A percentile compares a stretch with the other conserved stretches of the same genome.
Conservation (phyloP, 2,113 vertebrate species). For the Nycticryphes semicollaris region DNA sequence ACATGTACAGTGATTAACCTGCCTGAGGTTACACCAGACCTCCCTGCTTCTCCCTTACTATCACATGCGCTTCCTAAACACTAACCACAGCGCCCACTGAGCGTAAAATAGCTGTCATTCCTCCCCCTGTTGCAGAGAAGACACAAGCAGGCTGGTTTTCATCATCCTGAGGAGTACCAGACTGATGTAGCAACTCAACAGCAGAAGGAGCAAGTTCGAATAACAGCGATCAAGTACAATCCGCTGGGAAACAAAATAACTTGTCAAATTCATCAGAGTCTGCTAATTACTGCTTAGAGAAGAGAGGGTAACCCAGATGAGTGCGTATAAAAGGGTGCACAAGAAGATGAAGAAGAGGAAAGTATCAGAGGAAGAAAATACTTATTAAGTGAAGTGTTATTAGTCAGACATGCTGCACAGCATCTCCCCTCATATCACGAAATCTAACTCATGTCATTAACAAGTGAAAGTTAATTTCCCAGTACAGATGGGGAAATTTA, state of each 20-base stretch:
- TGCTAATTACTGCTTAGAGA: not conserved
- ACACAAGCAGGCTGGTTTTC: constrained; percentile 3
- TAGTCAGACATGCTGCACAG: not conserved
- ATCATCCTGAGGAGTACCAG: not conserved
- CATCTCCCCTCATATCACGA: fast-evolving
- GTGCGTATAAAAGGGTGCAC: not conserved
- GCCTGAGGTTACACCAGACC: not conserved
- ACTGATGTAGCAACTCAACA: not conserved
- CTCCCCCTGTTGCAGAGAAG: not conserved
- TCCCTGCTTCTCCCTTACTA: not conserved
- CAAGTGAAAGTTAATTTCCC: not conserved
- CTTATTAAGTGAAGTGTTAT: not conserved
- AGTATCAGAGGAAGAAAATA: not conserved
- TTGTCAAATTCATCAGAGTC: not conserved
- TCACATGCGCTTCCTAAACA: not conserved
- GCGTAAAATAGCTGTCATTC: not conserved
- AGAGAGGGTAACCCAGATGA: not conserved
- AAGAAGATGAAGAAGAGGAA: not conserved
- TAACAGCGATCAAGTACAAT: not conserved
- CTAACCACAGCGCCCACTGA: not conserved
- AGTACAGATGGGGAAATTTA: not conserved
- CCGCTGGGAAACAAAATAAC: not conserved
- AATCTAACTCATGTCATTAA: not conserved
- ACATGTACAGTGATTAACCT: not conserved
- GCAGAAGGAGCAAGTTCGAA: not conserved